A percentile compares a stretch with the other conserved stretches of the same genome.
Conservation (phyloP, 1,140 invertebrate genomes). For the Zophobas atratus region DNA sequence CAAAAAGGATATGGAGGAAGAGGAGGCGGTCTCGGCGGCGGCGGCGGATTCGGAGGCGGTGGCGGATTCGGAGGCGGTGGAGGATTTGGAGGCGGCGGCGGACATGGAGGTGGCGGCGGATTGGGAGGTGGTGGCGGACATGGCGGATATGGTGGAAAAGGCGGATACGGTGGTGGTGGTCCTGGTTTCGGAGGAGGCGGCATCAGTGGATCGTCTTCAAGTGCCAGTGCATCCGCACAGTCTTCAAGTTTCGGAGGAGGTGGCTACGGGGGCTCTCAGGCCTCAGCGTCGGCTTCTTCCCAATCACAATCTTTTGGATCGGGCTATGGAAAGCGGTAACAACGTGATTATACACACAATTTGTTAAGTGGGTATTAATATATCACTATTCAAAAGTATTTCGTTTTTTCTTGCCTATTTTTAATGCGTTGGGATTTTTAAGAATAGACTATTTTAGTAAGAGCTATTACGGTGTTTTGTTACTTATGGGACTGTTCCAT, state of each 20-base stretch:
- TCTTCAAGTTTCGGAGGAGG: conserved; percentile 20
- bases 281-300: conserved; percentile 5
- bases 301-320: conserved; percentile 13
- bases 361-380: no score
- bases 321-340: conserved; percentile 22
- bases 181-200: neutral
- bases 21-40: conserved; percentile 5
- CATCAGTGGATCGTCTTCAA: neutral
- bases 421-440: neutral
- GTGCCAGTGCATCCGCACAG: conserved; percentile 24
- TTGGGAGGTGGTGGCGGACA: conserved; percentile 5
- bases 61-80: conserved; percentile 21
- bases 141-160: conserved; percentile 6
- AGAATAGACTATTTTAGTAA: neutral
- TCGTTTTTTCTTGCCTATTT: neutral
- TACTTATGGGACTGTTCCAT: no score
- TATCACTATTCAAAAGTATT: neutral
- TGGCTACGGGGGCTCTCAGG: conserved; percentile 26
- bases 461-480: no score
- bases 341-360: no score
- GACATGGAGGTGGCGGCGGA: conserved; percentile 7
- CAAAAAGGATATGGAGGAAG: neutral
- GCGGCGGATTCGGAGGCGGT: conserved; percentile 1
- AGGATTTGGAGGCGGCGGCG: conserved; percentile 9
- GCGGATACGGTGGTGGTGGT: conserved; percentile 7